Evolutionary conservation across 2,888 invertebrate genomes (phyloP).

Genomic region (Ceratothoa steindachneri): DNA sequence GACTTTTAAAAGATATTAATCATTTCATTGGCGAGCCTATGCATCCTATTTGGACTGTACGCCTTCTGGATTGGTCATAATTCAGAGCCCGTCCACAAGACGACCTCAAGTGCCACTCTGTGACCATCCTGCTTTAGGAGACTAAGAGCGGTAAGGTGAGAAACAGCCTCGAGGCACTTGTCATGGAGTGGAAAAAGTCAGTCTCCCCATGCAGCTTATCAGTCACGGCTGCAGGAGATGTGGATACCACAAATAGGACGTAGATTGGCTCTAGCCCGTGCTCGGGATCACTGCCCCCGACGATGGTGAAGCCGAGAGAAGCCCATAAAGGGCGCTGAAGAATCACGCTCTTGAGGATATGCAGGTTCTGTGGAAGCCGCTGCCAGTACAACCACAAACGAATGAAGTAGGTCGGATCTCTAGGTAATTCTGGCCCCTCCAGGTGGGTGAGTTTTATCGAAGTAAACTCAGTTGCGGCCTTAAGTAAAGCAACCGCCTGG

Average conservation of each 20-base stretch:
- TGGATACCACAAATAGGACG: constrained; percentile 56
- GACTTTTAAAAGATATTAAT: background rate
- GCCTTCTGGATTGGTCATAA: constrained; percentile 39
- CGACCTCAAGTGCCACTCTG: constrained; percentile 54
- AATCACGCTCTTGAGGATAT: constrained; percentile 54
- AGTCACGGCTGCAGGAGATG: constrained; percentile 54
- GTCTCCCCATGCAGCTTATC: constrained; percentile 56
- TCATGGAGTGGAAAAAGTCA: constrained; percentile 56
- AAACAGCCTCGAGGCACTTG: constrained; percentile 53
- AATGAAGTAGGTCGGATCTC: constrained; percentile 54
- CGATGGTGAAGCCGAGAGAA: constrained; percentile 55
- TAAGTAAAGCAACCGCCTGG: constrained; percentile 55
- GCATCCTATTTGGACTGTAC: background rate
- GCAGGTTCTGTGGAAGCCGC: constrained; percentile 53
- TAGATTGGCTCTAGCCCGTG: constrained; percentile 55
- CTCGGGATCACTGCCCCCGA: constrained; percentile 54
- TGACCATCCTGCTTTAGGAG: constrained; percentile 55
- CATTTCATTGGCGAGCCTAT: too few species aligned
- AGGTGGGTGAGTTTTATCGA: constrained; percentile 54
- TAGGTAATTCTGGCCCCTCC: constrained; percentile 55
- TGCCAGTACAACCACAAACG: constrained; percentile 58
- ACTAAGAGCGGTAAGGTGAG: constrained; percentile 55
- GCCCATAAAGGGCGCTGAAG: constrained; percentile 53
- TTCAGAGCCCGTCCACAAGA: constrained; percentile 56
- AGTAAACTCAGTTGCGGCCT: constrained; percentile 52